Evolutionary conservation across 2,113 vertebrate genomes (phyloP), one percentile per base, ranked within the genome.

Genomic region (Microtus richardsoni): DNA sequence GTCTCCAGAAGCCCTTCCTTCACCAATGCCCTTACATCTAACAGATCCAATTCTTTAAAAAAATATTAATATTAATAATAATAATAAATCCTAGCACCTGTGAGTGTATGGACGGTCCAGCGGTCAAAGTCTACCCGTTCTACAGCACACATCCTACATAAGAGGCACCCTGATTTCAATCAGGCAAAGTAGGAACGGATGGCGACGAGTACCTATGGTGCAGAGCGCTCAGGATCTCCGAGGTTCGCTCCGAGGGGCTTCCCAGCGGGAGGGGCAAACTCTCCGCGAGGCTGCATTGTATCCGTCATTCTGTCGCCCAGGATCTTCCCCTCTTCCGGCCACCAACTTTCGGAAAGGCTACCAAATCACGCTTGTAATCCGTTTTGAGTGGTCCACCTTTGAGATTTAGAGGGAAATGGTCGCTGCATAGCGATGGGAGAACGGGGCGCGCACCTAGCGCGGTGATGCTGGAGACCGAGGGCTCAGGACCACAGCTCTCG

Each of bases 291-390:
- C 49, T 83, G 71, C 36, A 73, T 30, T 52, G 85, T 88, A 83
- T 97, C 97, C 97, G 96, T 95, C 80, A 52, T 82, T 52, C 84
- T 11, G 75, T 33, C 58, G 52, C 60, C 87, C 47, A 11, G 83
- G 54, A 24, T 54, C 60, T 26, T 89, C 82, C 88, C 66, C 66
- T 94, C 83, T 70, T 64, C 64, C 5, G 62, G 92, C 88, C 66
- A 58, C 70, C 94, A 97, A 97, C 96, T 98, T 98, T 97, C 82
- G 2, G 77, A 79, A 90, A 91, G 93, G 97, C 94, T 88, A 84
- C 87, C 93, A 21, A 36, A 93, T 93, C 96, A 80, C 64, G 89
- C 94, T 68, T 87, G 95, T 94, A 96, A 95, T 97, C 96, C 96
- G 85, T 88, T 91, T 8, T 52, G 86, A 78, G 28, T 86, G 77